Percentiles rank a stretch among this genome's conserved stretches.
Conservation (phyloP, 2,113 vertebrate species). For the Tautogolabrus adspersus region DNA sequence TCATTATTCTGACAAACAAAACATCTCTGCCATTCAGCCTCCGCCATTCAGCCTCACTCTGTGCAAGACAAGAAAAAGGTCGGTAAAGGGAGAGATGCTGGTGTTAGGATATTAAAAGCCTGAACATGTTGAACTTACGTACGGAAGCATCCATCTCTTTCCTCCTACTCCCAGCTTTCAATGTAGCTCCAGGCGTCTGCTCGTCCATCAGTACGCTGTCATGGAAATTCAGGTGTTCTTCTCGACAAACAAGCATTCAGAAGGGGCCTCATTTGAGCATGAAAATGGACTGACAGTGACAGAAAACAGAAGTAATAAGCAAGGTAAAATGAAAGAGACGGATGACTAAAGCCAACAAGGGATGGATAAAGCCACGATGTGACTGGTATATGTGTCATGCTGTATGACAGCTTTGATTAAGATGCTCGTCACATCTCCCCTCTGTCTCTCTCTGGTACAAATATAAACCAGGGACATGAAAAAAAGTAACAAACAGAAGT, state of each 20-base stretch:
- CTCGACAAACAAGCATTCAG: conserved; percentile 66
- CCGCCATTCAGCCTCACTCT: too few relatives aligned
- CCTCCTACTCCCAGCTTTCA: conserved; percentile 11
- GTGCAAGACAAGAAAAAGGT: too few relatives aligned
- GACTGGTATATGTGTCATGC: conserved; percentile 6
- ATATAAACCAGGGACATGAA: background rate
- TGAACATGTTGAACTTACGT: conserved; percentile 52
- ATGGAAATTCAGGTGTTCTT: conserved; percentile 47
- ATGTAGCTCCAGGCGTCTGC: conserved; percentile 48
- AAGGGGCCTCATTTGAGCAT: conserved; percentile 74
- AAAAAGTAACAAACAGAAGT: background rate
- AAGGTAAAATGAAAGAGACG: conserved; percentile 53
- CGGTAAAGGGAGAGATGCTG: conserved; percentile 12
- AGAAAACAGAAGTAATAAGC: conserved; percentile 25
- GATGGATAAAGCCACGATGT: conserved; percentile 10
- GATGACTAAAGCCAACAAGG: conserved; percentile 54
- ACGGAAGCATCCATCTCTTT: conserved; percentile 27
- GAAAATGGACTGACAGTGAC: conserved; percentile 43
- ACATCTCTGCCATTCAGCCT: too few relatives aligned
- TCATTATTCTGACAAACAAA: too few relatives aligned
- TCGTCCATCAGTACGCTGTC: conserved; percentile 28
- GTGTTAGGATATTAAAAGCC: conserved; percentile 53
- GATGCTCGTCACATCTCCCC: background rate
- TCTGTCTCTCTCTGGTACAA: background rate
- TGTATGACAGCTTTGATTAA: conserved; percentile 44